Percentiles rank a stretch among this genome's conserved stretches.
phyloP scores from a whole-genome alignment of 2,888 invertebrate species.

The Brassicogethes aeneus region DNA sequence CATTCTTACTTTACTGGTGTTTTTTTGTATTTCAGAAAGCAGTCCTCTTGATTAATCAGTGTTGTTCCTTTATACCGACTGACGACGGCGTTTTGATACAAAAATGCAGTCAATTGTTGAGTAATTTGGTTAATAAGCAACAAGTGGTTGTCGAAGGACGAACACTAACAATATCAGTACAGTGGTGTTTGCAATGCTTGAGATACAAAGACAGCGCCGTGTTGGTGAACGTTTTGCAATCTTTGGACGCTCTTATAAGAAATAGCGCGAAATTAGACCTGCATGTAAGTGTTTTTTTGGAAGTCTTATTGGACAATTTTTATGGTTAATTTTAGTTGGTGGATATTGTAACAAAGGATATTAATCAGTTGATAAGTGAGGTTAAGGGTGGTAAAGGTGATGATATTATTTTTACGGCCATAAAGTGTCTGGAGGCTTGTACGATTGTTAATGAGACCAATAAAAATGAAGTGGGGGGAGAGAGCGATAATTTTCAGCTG shows the following conservation, averaged over 20 bases:
- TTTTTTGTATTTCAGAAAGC: conserved; percentile 32
- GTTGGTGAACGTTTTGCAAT: conserved; percentile 32
- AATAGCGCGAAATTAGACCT: conserved; percentile 24
- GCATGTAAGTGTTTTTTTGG: conserved; percentile 13
- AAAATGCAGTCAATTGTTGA: conserved; percentile 50
- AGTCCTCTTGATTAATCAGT: conserved; percentile 35
- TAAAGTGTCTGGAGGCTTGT: conserved; percentile 35
- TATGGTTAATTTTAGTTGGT: conserved; percentile 24
- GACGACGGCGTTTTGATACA: conserved; percentile 47
- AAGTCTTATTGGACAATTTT: no score
- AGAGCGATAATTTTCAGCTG: conserved; percentile 8
- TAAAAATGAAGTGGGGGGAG: conserved; percentile 11
- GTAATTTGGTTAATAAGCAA: conserved; percentile 47
- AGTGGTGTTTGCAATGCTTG: conserved; percentile 37
- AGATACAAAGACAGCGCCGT: conserved; percentile 27
- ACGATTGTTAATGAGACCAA: conserved; percentile 19
- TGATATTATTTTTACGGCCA: conserved; percentile 23
- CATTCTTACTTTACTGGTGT: conserved; percentile 8
- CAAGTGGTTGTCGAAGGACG: conserved; percentile 40
- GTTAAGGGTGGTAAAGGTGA: no score
- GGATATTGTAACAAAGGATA: conserved; percentile 16
- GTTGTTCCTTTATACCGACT: conserved; percentile 36
- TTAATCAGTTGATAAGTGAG: no score
- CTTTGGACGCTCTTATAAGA: conserved; percentile 36
- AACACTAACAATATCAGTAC: conserved; percentile 29